phyloP scores from a whole-genome alignment of 2,797 vertebrate species.

The Myotis pilosus region DNA sequence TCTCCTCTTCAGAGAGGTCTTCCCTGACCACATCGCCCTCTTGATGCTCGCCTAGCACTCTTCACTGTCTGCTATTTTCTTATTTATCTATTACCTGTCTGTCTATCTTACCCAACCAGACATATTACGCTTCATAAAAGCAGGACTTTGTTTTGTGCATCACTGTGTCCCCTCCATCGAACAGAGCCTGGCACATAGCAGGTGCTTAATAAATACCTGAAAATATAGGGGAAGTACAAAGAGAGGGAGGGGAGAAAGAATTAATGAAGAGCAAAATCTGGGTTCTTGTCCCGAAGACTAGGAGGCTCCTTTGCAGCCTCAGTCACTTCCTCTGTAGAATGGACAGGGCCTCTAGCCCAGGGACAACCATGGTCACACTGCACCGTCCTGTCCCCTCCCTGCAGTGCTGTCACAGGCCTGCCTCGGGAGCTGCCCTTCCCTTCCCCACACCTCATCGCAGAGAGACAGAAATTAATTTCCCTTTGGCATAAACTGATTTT shows the following conservation, averaged over 20 bases:
- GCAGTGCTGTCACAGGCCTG: not conserved
- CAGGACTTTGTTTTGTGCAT: not conserved
- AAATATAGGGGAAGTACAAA: not conserved
- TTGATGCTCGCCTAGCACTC: not conserved
- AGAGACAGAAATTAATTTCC: constrained; percentile 71
- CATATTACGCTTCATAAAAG: not conserved
- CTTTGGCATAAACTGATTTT: constrained; percentile 73
- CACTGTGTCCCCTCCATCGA: not conserved
- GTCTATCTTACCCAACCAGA: not conserved
- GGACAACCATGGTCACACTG: fast-evolving
- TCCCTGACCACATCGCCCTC: not conserved
- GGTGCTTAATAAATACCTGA: not conserved
- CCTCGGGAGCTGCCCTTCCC: constrained; percentile 1
- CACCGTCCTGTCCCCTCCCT: not conserved
- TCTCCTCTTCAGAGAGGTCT: not conserved
- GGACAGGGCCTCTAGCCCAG: not conserved
- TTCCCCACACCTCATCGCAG: constrained; percentile 23
- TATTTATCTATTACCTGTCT: not conserved
- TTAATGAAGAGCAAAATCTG: not conserved
- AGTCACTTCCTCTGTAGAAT: not conserved
- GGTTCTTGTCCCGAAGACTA: not conserved
- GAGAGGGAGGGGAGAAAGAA: not conserved
- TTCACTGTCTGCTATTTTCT: not conserved
- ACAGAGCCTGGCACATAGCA: not conserved
- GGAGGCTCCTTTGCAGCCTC: not conserved